Conservation (phyloP, 2,113 vertebrate genomes). For the Apaloderma vittatum region DNA sequence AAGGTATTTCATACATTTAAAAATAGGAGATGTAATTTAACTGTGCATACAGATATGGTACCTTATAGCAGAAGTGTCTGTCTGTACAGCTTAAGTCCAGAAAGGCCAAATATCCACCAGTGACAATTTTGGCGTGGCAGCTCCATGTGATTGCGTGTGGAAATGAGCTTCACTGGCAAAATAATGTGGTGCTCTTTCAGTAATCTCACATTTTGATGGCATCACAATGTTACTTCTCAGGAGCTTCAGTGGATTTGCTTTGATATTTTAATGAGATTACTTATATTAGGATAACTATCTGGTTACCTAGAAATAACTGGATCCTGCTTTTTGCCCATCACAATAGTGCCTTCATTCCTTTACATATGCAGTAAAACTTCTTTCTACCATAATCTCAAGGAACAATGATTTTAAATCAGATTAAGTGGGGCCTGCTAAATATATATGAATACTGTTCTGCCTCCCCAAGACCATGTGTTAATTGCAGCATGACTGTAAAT, state of each 20-base stretch:
- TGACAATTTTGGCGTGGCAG: background rate
- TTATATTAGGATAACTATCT: background rate
- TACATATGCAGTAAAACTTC: background rate
- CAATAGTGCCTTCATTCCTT: background rate
- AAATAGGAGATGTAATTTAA: background rate
- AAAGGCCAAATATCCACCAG: background rate
- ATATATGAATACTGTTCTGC: background rate
- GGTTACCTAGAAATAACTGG: background rate
- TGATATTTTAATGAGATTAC: background rate
- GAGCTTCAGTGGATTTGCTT: background rate
- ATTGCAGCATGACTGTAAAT: background rate
- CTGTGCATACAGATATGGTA: background rate
- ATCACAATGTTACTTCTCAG: background rate
- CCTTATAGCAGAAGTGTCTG: background rate
- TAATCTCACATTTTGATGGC: background rate
- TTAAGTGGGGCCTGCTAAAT: background rate
- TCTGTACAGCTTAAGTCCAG: background rate
- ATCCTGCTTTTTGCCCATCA: background rate
- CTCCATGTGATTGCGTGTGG: fast-evolving
- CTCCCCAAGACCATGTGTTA: background rate
- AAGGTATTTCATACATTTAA: background rate
- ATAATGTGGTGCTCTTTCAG: background rate
- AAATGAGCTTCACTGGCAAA: background rate
- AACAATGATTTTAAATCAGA: slow-evolving; percentile 32
- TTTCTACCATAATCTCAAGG: slow-evolving; percentile 24